phyloP scores from a whole-genome alignment of 2,113 vertebrate genomes.

The Brachyhypopomus gauderio region DNA sequence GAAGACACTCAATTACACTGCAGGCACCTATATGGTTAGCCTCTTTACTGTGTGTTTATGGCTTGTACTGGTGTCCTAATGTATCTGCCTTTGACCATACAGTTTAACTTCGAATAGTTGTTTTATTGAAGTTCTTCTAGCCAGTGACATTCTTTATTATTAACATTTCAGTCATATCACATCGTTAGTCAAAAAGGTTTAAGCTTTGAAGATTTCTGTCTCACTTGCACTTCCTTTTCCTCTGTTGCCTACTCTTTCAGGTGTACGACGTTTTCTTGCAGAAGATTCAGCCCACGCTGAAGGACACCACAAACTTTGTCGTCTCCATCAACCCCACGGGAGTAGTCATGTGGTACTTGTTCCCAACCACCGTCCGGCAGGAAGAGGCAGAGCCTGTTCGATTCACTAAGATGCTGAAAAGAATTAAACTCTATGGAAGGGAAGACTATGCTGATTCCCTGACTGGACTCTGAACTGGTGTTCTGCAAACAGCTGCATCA shows the following conservation, averaged over 20 bases:
- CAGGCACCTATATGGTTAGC: constrained; percentile 77
- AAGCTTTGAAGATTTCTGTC: neutral
- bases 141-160: no score
- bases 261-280: constrained; percentile 76
- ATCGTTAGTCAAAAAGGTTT: neutral
- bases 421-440: neutral
- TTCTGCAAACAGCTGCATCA: neutral
- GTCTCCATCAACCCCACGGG: constrained; percentile 87
- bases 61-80: no score
- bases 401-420: neutral
- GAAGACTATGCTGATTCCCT: neutral
- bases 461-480: neutral
- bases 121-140: no score
- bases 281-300: constrained; percentile 69
- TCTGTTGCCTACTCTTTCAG: constrained; percentile 52
- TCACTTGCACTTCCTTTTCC: neutral
- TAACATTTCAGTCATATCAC: neutral
- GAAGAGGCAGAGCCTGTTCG: constrained; percentile 25
- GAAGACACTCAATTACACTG: constrained; percentile 72
- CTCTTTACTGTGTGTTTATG: no score
- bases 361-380: constrained; percentile 57
- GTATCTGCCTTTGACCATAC: neutral
- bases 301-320: constrained; percentile 73
- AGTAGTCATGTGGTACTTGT: constrained; percentile 92
- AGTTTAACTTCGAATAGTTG: neutral